These are phyloP conservation scores for Periophthalmodon schlosseri DNA, from an alignment of 2,113 vertebrate genomes.

Conservation along the genomic window DNA sequence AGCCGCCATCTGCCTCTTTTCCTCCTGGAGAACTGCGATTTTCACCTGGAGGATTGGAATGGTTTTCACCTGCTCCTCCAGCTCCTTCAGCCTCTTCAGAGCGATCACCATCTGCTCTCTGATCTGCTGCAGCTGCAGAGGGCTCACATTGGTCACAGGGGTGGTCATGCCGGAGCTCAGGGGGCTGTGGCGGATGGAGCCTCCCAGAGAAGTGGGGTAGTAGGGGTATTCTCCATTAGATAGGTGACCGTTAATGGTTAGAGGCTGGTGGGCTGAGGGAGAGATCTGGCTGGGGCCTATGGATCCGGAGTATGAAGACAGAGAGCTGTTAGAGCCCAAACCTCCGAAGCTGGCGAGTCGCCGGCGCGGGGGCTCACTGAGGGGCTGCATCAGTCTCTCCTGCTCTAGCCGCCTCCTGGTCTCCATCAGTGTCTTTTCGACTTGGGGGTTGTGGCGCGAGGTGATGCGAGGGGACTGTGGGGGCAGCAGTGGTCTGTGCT, in stretches of 20 bases:
- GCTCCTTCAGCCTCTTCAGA: constrained; percentile 89
- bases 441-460: constrained; percentile 87
- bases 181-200: constrained; percentile 94
- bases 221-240: constrained; percentile 84
- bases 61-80: constrained; percentile 92
- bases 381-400: constrained; percentile 87
- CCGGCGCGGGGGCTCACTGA: constrained; percentile 80
- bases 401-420: constrained; percentile 91
- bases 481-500: constrained; percentile 82
- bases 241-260: constrained; percentile 83
- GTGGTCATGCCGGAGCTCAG: constrained; percentile 93
- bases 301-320: constrained; percentile 87
- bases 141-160: constrained; percentile 91
- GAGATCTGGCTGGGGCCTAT: constrained; percentile 76
- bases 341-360: constrained; percentile 94
- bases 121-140: constrained; percentile 92
- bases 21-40: constrained; percentile 95
- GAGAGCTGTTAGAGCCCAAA: constrained; percentile 88
- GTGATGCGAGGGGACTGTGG: constrained; percentile 85
- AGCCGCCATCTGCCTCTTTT: constrained; percentile 88
- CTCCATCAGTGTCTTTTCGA: constrained; percentile 98
- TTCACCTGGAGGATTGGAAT: constrained; percentile 96
- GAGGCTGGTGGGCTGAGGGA: constrained; percentile 71
- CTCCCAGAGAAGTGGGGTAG: constrained; percentile 84
- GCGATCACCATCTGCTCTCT: constrained; percentile 96